Conservation (phyloP, 2,797 vertebrate genomes). For the Pteronotus mesoamericanus region DNA sequence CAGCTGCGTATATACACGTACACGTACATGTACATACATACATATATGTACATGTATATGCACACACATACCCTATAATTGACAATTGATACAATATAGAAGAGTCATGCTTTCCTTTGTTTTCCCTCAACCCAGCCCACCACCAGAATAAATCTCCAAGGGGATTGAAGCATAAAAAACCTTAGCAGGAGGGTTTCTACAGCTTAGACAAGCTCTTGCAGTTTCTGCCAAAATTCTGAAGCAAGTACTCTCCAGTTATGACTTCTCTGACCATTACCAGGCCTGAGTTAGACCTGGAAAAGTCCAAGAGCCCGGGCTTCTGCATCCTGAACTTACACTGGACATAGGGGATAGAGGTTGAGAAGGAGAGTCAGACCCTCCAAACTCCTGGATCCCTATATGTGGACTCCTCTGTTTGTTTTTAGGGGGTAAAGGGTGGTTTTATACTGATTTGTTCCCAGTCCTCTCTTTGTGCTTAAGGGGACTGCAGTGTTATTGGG, state of each 20-base stretch:
- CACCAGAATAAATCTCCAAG: not conserved
- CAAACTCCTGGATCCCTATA: not conserved
- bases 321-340: not conserved
- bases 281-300: not conserved
- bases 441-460: not conserved
- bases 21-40: not conserved
- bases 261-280: not conserved
- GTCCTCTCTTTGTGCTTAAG: not conserved
- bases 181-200: not conserved
- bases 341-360: not conserved
- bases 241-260: not conserved
- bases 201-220: not conserved
- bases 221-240: conserved; percentile 24
- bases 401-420: not conserved
- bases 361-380: not conserved
- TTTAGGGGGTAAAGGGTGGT: not conserved
- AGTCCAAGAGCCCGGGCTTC: not conserved
- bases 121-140: not conserved
- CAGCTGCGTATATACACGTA: not conserved
- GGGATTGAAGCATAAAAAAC: not conserved
- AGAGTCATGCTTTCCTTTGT: not conserved
- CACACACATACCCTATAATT: not conserved
- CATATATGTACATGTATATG: not conserved
- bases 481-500: not conserved
- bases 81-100: not conserved